Evolutionary conservation across 2,888 invertebrate species (phyloP), one percentile per base, ranked within the genome.

Genomic region (Mechanitis mazaeus): DNA sequence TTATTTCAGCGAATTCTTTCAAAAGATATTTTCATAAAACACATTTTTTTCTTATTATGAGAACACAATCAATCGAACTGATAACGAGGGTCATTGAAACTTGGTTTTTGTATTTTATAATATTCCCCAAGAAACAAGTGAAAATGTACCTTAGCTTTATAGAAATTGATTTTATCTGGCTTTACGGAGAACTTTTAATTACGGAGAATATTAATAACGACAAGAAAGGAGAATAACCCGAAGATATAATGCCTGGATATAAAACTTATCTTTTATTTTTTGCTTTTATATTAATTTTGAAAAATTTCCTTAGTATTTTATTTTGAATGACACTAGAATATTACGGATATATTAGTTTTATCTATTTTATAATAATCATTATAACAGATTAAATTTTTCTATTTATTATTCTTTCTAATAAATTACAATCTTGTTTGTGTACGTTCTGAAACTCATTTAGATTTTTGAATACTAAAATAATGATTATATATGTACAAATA

Each of bases 171-270:
- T 31, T 50, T 31, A 28, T 50, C 50, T 50, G 50, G 31, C 50
- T 50, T 31, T 50, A 50, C 50, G 50, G 31, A 31, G 50, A 50
- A 50, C 50, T 50, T 50, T 50, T 50, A 50, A 50, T 50, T 50
- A 50, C 50, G 28, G 31, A 6, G 50, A 50, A 50, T 50, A 50
- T 50, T 50, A 50, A 50, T 50, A 50, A 31, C 50, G 50, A 50
- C 50, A 31, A 50, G 50, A 50, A 31, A 50, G 31, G 50, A 50
- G 31, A 50, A 50, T 50, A 50, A 28, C 50, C 31, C 50, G 50
- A 50, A 47, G 50, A 50, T 31, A 50, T 50, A 50, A 50, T 11
- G 50, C 50, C 6, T 7, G 31, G 50, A 50, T 31, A 50, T 9
- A 50, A 50, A 31, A 50, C 50, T n/a, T 28, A 4, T 50, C 11